phyloP scores from a whole-genome alignment of 2,888 invertebrate genomes.

The Oligia fasciuncula region DNA sequence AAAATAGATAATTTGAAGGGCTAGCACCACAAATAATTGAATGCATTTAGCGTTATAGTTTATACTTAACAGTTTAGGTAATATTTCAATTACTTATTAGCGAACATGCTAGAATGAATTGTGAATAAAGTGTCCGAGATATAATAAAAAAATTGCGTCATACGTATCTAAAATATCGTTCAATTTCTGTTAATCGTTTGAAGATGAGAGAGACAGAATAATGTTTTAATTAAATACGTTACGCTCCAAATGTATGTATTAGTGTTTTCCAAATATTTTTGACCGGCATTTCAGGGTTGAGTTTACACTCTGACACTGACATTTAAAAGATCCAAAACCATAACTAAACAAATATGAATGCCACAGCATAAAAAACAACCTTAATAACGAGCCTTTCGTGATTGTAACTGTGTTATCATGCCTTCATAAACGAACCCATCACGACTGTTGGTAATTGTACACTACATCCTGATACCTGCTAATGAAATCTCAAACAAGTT shows the following conservation, averaged over 20 bases:
- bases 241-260: background rate
- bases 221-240: background rate
- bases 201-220: background rate
- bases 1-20: background rate
- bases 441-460: constrained; percentile 28
- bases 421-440: constrained; percentile 13
- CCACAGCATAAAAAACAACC: constrained; percentile 17
- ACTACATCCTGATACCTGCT: constrained; percentile 25
- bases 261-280: background rate
- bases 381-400: constrained; percentile 4
- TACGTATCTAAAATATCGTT: background rate
- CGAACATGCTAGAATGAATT: background rate
- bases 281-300: background rate
- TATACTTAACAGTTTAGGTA: background rate
- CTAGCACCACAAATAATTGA: background rate
- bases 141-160: background rate
- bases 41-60: background rate
- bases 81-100: background rate
- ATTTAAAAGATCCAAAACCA: background rate
- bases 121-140: background rate
- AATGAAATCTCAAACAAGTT: constrained; percentile 51
- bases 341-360: background rate
- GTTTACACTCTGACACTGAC: background rate
- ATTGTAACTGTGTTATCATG: constrained; percentile 12
- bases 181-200: background rate